A percentile compares a stretch with the other conserved stretches of the same genome.
Evolutionary conservation across 1,140 invertebrate genomes (phyloP).

Genomic region (Drosophila busckii): DNA sequence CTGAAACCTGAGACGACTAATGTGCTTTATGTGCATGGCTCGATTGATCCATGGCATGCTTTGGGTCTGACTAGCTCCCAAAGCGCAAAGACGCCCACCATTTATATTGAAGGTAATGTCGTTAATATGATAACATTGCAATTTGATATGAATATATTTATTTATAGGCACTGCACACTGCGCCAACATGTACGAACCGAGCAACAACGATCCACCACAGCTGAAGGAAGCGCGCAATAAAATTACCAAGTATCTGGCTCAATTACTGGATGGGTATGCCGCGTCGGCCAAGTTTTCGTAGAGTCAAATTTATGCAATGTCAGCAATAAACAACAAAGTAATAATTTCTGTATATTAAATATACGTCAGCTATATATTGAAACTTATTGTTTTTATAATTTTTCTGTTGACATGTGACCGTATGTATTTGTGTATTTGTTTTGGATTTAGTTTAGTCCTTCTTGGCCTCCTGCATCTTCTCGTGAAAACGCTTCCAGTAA

Average conservation of each 20-base stretch:
- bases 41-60: slow-evolving; percentile 96
- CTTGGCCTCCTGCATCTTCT: slow-evolving; percentile 65
- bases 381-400: slow-evolving; percentile 1
- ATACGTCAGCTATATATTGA: slow-evolving; percentile 31
- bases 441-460: slow-evolving; percentile 39
- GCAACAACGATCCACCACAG: slow-evolving; percentile 82
- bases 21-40: slow-evolving; percentile 93
- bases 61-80: slow-evolving; percentile 84
- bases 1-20: slow-evolving; percentile 85
- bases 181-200: slow-evolving; percentile 88
- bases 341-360: neutral
- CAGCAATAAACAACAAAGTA: slow-evolving; percentile 1
- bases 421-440: slow-evolving; percentile 1
- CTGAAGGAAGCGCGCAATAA: slow-evolving; percentile 83
- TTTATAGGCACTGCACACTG: slow-evolving; percentile 88
- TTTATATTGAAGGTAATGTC: slow-evolving; percentile 84
- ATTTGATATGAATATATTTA: neutral
- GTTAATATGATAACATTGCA: too few relatives aligned
- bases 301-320: slow-evolving; percentile 12
- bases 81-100: slow-evolving; percentile 81
- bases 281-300: slow-evolving; percentile 17
- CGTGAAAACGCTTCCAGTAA: slow-evolving; percentile 68
- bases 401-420: slow-evolving; percentile 3
- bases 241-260: slow-evolving; percentile 81
- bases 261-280: slow-evolving; percentile 44